Base-by-base conservation (phyloP, 2,797 vertebrate genomes). In the Chelon auratus region DNA sequence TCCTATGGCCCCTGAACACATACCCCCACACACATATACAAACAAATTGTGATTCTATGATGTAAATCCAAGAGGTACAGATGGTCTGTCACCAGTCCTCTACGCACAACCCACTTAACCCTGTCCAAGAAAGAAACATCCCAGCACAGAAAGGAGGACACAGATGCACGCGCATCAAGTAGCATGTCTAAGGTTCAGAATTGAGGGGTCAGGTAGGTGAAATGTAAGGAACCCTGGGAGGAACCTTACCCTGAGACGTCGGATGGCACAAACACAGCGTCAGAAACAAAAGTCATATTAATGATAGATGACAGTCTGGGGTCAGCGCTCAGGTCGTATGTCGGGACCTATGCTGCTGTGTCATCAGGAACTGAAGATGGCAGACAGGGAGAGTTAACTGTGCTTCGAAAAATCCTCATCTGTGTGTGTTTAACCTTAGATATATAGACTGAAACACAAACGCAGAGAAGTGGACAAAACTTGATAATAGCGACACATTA, bases 241-340 rank as follows among this genome's bases (percentile, higher is more conserved):
- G 80, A 90, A 89, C 72, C 67, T 68, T 74, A 90, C 59, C 65
- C 72, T 56, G 4, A 40, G 69, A 74, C 78, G 30, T 79, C 84
- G 77, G 77, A 78, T 45, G 30, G 69, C 79, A 81, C 68, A 75
- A 83, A 83, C 75, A 79, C 83, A 74, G 77, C 77, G 52, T 85
- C 75, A 87, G 80, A 87, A 68, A 88, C 83, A 81, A 87, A 88
- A 91, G 83, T 91, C 87, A 82, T 79, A 80, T 89, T 68, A 91
- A 87, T 87, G 88, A 91, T 90, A 30, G 80, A 92, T 90, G 86
- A 87, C 83, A 83, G 84, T 79, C 75, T 82, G 74, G 68, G 86
- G 84, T 87, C 85, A 87, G 68, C 4, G 9, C 30, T 61, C 83
- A 61, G 87, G 80, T 89, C 72, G 45, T 60, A 48, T 87, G 85